Evolutionary conservation across 2,888 invertebrate species (phyloP).

Genomic region (Xanthia icteritia): DNA sequence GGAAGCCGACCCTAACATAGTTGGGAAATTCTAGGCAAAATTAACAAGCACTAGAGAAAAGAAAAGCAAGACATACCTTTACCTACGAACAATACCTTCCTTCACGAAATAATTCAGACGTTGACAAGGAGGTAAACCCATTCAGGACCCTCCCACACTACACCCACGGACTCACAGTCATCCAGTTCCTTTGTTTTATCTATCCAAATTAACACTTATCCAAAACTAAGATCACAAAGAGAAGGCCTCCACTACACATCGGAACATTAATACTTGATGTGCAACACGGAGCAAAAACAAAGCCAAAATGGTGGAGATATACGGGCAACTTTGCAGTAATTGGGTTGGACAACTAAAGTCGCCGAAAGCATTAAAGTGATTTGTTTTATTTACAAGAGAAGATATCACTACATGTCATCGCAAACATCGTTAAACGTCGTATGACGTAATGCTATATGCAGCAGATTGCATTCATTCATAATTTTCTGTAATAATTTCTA

Average conservation of each 20-base stretch:
- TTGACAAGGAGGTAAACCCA: constrained; percentile 16
- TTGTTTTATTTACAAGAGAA: no score
- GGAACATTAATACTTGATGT: constrained; percentile 52
- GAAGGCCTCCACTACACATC: constrained; percentile 53
- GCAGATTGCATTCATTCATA: no score
- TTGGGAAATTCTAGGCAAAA: no score
- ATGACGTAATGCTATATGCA: no score
- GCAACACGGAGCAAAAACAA: constrained; percentile 34
- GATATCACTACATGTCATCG: no score
- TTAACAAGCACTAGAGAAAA: background rate
- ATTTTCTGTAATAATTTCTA: no score
- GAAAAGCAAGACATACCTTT: background rate
- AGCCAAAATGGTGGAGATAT: constrained; percentile 7
- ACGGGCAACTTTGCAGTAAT: constrained; percentile 34
- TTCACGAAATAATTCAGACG: constrained; percentile 26
- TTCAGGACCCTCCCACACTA: constrained; percentile 9
- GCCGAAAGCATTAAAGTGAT: background rate
- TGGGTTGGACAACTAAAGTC: background rate
- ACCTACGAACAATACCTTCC: background rate
- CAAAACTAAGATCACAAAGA: constrained; percentile 58
- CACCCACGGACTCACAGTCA: background rate
- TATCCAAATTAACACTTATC: constrained; percentile 47
- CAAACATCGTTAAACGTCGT: no score
- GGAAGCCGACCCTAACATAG: no score
- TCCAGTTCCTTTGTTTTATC: constrained; percentile 24